Base-by-base conservation (phyloP, 2,888 invertebrate genomes). In the Kuschelorhynchus macadamiae region DNA sequence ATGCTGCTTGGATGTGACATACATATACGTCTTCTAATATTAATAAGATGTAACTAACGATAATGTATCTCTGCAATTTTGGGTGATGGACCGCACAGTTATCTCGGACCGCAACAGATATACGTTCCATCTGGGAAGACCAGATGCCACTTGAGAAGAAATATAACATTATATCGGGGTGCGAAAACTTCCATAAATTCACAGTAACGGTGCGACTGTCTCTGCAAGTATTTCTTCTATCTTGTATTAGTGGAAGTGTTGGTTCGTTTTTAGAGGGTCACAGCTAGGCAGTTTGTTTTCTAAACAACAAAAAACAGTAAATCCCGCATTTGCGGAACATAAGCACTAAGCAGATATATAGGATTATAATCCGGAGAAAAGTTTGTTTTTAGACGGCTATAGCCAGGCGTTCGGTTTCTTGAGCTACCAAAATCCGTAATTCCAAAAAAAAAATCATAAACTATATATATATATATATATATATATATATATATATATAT, bases 171-270 rank as follows among this genome's bases (percentile, higher is more conserved):
- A 55, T 39, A 25, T 53, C 12, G 41, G 55, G 30, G 55, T 25
- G 41, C 42, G 30, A 42, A 55, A 39, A 41, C 25, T 55, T 25
- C 55, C n/a, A 55, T 55, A 55, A 55, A 55, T 55, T 42, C 42
- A 42, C 16, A 1, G 36, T 2, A 3, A 11, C 4, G 4, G 11
- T 12, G 11, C n/a, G 36, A 11, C 3, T 36, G 36, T 36, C 36
- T 36, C 36, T n/a, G n/a, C n/a, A 30, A 30, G 9, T 9, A 30
- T 9, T 7, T 7, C 30, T 7, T 9, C 9, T 4, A 30, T 7
- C 9, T 30, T 30, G 30, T 30, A 7, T 30, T 30, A 30, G 4
- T 30, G 4, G 30, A 9, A 7, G 30, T 30, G 4, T 30, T 30
- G 9, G 4, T 4, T 30, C 9, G 9, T 9, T 30, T 30, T 30